Percentiles rank a stretch among this genome's conserved stretches.
phyloP scores from a whole-genome alignment of 2,797 vertebrate genomes.

The Rhadinocentrus ornatus region DNA sequence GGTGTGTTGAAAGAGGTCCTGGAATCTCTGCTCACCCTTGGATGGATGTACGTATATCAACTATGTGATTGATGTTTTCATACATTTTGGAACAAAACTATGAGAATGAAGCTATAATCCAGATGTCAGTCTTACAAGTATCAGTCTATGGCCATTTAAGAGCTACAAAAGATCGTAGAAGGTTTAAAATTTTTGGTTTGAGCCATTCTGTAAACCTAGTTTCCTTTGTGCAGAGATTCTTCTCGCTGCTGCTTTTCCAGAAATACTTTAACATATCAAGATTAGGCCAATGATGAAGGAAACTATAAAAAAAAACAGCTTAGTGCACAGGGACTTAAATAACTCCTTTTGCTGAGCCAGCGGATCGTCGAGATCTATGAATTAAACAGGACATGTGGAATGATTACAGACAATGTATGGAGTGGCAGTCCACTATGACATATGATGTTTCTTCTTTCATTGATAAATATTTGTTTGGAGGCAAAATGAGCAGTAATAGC shows the following conservation, averaged over 20 bases:
- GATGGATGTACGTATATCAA: background rate
- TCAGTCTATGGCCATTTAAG: background rate
- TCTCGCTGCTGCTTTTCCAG: background rate
- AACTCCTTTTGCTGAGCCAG: background rate
- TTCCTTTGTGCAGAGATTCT: background rate
- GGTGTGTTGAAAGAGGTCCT: background rate
- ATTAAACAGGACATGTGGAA: slow-evolving; percentile 22
- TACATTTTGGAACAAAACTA: background rate
- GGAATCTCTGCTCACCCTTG: background rate
- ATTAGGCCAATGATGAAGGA: background rate
- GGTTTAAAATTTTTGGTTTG: background rate
- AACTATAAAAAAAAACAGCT: background rate
- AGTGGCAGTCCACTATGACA: slow-evolving; percentile 26
- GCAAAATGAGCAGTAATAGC: slow-evolving; percentile 24
- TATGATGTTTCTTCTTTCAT: slow-evolving; percentile 35
- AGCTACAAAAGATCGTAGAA: background rate
- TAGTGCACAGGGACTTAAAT: background rate
- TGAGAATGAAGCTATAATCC: background rate
- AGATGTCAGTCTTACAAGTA: background rate
- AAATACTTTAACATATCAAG: background rate
- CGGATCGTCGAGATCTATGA: slow-evolving; percentile 22
- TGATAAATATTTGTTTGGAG: slow-evolving; percentile 47
- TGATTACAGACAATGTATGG: slow-evolving; percentile 19
- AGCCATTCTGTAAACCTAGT: background rate
- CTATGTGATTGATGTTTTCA: background rate